phyloP scores from a whole-genome alignment of 2,888 invertebrate genomes.

The Nemotelus pantherinus region DNA sequence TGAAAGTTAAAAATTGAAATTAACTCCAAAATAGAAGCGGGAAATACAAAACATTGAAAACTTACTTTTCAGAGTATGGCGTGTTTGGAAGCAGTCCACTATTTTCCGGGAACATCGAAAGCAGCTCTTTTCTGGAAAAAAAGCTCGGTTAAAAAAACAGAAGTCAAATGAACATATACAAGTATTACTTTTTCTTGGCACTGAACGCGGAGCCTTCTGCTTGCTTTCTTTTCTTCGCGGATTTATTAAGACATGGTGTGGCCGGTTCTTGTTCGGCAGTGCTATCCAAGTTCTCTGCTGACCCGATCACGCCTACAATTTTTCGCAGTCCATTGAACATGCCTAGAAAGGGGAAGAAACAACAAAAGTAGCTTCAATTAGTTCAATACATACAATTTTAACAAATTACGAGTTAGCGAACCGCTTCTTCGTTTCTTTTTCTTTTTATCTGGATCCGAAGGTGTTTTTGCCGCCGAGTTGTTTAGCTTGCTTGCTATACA shows the following conservation, averaged over 20 bases:
- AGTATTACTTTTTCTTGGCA: slow-evolving; percentile 73
- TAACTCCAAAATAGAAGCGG: slow-evolving; percentile 47
- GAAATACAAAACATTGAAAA: slow-evolving; percentile 52
- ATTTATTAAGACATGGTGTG: slow-evolving; percentile 71
- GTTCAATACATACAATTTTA: slow-evolving; percentile 11
- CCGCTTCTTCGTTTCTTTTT: slow-evolving; percentile 87
- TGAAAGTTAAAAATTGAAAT: slow-evolving; percentile 44
- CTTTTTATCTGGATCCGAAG: slow-evolving; percentile 64
- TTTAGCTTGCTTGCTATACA: slow-evolving; percentile 67
- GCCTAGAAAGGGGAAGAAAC: slow-evolving; percentile 65
- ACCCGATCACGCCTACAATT: slow-evolving; percentile 74
- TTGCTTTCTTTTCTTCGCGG: slow-evolving; percentile 74
- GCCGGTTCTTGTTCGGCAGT: slow-evolving; percentile 58
- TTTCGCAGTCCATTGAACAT: slow-evolving; percentile 81
- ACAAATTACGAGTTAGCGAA: slow-evolving; percentile 78
- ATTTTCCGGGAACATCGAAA: slow-evolving; percentile 70
- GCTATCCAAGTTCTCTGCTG: slow-evolving; percentile 66
- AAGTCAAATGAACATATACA: slow-evolving; percentile 26
- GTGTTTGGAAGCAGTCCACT: slow-evolving; percentile 69
- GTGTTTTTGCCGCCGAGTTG: slow-evolving; percentile 54
- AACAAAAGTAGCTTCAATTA: slow-evolving; percentile 50
- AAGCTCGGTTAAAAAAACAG: background rate
- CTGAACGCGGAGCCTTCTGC: slow-evolving; percentile 70
- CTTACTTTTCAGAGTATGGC: slow-evolving; percentile 71
- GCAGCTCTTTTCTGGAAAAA: slow-evolving; percentile 70